Evolutionary conservation across 2,888 invertebrate species (phyloP).

Genomic region (Tribolium freemani): DNA sequence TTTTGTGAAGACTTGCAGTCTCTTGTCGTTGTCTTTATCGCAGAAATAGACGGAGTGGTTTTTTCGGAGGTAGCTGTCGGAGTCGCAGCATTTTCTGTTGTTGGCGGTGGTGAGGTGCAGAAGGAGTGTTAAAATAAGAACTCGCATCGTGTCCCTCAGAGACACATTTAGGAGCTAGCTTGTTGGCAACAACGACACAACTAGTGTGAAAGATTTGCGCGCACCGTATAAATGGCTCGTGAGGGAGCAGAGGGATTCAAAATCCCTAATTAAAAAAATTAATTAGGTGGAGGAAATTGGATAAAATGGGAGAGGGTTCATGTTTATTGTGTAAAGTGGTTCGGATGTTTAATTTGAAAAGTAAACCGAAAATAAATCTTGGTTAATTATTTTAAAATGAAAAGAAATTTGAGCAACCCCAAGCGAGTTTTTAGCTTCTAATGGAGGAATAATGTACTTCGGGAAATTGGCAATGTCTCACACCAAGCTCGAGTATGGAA

Average conservation of each 20-base stretch:
- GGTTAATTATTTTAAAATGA: too few species aligned
- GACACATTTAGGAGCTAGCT: constrained; percentile 20
- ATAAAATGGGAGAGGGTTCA: neutral
- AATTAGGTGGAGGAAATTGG: neutral
- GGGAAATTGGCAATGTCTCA: neutral
- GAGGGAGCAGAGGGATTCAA: neutral
- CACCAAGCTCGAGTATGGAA: neutral
- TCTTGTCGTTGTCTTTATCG: constrained; percentile 29
- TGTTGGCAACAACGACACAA: constrained; percentile 19
- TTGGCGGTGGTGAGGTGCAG: neutral
- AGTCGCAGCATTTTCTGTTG: constrained; percentile 31
- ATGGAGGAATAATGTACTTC: too few species aligned
- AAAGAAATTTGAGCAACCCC: too few species aligned
- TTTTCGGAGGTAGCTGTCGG: neutral
- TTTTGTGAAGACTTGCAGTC: constrained; percentile 36
- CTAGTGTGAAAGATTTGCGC: constrained; percentile 24
- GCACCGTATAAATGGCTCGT: constrained; percentile 1
- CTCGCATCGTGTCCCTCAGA: constrained; percentile 3
- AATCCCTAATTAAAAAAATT: neutral
- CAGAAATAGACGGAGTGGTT: constrained; percentile 23
- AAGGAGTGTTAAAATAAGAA: constrained; percentile 10
- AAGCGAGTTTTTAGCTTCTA: neutral
- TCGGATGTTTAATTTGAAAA: neutral
- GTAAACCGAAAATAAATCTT: too few species aligned
- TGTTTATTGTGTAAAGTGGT: neutral